Evolutionary conservation across 2,113 vertebrate genomes (phyloP).

Genomic region (Leucoraja erinaceus): DNA sequence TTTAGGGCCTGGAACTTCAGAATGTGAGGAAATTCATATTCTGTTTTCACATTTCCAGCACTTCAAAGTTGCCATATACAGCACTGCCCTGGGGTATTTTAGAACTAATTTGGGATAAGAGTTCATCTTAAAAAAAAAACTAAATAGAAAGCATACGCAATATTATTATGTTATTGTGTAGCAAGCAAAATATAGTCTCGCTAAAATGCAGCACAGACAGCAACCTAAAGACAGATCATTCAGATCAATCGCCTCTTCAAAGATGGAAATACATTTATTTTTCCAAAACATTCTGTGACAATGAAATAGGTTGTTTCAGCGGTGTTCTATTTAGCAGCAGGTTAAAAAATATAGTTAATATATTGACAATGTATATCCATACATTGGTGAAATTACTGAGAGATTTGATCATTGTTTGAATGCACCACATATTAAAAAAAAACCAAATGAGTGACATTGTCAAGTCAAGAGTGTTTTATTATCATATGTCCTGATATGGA

Average conservation of each 20-base stretch:
- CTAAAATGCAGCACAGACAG: neutral
- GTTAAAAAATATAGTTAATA: neutral
- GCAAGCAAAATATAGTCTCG: neutral
- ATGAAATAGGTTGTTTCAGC: neutral
- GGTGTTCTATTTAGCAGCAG: neutral
- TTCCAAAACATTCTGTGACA: neutral
- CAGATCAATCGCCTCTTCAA: neutral
- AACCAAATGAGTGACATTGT: neutral
- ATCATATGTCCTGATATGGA: too few species aligned
- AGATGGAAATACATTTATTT: neutral
- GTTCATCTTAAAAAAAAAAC: slow-evolving; percentile 11
- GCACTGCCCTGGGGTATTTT: neutral
- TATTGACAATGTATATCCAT: neutral
- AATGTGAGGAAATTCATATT: slow-evolving; percentile 36
- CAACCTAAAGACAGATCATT: neutral
- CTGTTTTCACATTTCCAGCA: slow-evolving; percentile 30
- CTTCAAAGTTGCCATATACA: slow-evolving; percentile 28
- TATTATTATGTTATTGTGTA: slow-evolving; percentile 3
- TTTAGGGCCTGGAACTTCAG: slow-evolving; percentile 22
- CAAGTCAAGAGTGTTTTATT: too few species aligned
- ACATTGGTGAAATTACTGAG: neutral
- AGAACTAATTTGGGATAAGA: slow-evolving; percentile 34
- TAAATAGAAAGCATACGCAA: slow-evolving; percentile 17
- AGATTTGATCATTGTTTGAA: neutral
- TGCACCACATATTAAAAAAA: neutral